Evolutionary conservation across 2,797 vertebrate genomes (phyloP), one percentile per base, ranked within the genome.

Genomic region (Paramormyrops hopkinsi): DNA sequence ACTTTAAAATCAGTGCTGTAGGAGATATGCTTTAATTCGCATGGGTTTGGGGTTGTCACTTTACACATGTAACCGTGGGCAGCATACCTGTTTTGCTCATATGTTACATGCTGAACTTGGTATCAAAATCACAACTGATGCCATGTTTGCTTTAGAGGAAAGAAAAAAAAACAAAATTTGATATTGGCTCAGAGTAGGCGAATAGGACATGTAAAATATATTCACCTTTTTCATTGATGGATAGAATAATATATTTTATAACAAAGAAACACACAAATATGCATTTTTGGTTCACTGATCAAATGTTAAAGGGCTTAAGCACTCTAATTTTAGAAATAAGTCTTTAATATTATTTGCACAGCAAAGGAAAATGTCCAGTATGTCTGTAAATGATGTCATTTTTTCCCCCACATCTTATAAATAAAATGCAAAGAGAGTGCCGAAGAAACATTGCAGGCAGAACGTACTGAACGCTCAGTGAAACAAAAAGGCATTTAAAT

Each of bases 401-500:
- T 82, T 82, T 46, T 5, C 19, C 41, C 69, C 8, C 41, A 46
- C 41, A 46, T 82, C 37, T 44, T n/a, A 82, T 46, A 82, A 46
- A 82, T 48, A 59, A 56, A 59, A 87, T 11, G 9, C 25, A 85
- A 89, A n/a, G 62, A 17, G 82, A 51, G 56, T 73, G 56, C 56
- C 2, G 44, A 88, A 22, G 22, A n/a, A 69, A 69, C 19, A 65
- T 25, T 29, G 12, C 44, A 25, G 62, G 85, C 96, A 95, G 96
- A 95, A 96, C 95, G 94, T 95, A 95, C 96, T 96, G 92, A 93
- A 95, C 93, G 93, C 94, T 96, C 94, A 95, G 95, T 95, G 96
- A 89, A 87, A 96, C 95, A 96, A 96, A 96, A 96, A 97, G 95
- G 96, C 95, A 94, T 95, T 94, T 95, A 84, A 96, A 96, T 96